Evolutionary conservation across 1,140 invertebrate genomes (phyloP), one percentile per base, ranked within the genome.

Genomic region (Phymorhynchus buccinoides): DNA sequence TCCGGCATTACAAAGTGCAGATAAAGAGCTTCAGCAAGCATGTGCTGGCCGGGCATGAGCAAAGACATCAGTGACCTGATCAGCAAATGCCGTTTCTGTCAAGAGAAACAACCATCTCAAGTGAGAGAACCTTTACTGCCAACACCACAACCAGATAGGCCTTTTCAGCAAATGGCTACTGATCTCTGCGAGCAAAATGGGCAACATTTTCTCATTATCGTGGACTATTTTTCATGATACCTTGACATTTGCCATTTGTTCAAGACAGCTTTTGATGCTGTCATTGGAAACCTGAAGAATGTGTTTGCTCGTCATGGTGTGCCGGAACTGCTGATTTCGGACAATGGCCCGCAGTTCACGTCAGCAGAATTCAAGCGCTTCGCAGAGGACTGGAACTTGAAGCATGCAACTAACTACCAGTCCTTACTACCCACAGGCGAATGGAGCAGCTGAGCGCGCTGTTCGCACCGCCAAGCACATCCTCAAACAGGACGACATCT

Each of bases 1-100:
- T 85, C 89, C 62, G 92, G 92, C 2, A 90, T 92, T 30, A 62
- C 85, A 32, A 88, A 88, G 44, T 79, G 86, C 77, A 41, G 62
- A n/a, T 81, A 86, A 42, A 42, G 84, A 56, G 87, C 86, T 37
- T 52, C 79, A 71, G 30, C 73, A 75, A 68, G 68, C 18, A 35
- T 89, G 56, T 88, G 80, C 84, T 89, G 89, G 88, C 88, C 88
- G 30, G 82, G 85, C 16, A 88, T 89, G 44, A 80, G 27, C 32
- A 48, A 35, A n/a, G 86, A 90, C 39, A 88, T 89, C 32, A 35
- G 56, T 27, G 81, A 89, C 48, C 37, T 79, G 27, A 68, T 90
- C 16, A 32, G 18, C 37, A 62, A 3, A 39, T 86, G 87, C 77
- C 32, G 41, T 2, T 77, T 83, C 62, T 88, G 84, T 48, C 16